Evolutionary conservation across 2,888 invertebrate species (phyloP), one percentile per base, ranked within the genome.

Genomic region (Aplocera efformata): DNA sequence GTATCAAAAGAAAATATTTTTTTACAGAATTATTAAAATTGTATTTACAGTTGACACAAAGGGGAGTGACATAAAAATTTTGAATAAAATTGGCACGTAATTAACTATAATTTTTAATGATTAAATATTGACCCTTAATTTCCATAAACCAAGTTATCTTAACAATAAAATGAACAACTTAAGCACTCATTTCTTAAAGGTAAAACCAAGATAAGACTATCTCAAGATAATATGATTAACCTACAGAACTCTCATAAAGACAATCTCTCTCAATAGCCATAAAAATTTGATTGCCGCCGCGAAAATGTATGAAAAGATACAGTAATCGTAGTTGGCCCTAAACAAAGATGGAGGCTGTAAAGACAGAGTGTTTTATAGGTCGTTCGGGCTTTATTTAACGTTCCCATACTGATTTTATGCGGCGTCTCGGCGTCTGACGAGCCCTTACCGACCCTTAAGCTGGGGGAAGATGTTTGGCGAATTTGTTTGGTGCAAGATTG

Each of bases 361-460:
- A 56, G 55, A 54, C 60, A 51, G 72, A 68, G 68, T 76, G 76
- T 75, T 80, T 79, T 80, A 79, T 72, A 61, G 67, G 53, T 64
- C 76, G 67, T 79, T 73, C 63, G 71, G 72, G 77, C 72, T 81
- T 82, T 82, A 81, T 79, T 83, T 79, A 77, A 84, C 79, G 63
- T 71, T 58, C 67, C 65, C 72, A 74, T 81, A 79, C 76, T 73
- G 81, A 83, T 83, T 84, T 81, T 83, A 79, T 81, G 71, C 67
- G 76, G 67, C 75, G 75, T 72, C 74, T 61, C 60, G 61, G 52
- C 60, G 76, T 68, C 72, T 78, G 70, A 67, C 32, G 40, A 30
- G 32, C 36, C 39, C 45, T 36, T 26, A 26, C 26, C 20, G 42
- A 32, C 29, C 42, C 32, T 37, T 37, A 38, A 42, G 29, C 21